Evolutionary conservation across 2,888 invertebrate genomes (phyloP), one percentile per base, ranked within the genome.

Genomic region (Aspidiotus destructor): DNA sequence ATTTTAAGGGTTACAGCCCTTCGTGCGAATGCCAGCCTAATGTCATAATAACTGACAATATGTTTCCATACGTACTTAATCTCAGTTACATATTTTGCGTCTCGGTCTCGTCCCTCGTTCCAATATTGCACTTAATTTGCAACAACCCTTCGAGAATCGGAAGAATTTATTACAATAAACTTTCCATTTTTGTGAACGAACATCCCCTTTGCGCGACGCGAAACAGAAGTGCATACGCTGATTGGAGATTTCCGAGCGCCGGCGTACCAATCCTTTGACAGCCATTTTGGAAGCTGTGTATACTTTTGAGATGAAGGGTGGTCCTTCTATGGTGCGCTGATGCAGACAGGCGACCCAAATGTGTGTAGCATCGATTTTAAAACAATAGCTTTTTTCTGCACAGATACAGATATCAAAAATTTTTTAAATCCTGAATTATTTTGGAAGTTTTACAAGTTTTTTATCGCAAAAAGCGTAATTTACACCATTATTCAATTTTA

Each of bases 41-140:
- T 62, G 52, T 41, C 53, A 40, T 62, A 62, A 62, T 62, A 62
- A 62, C 62, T 62, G 62, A 62, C 62, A 62, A 62, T 62, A 62
- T 62, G 62, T 62, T 62, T 62, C 62, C 62, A 62, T 40, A 53
- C 62, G 62, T 53, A 62, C 62, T 62, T 62, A 62, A 62, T 62
- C 62, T 62, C 48, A 52, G 53, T 62, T 62, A 62, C 62, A 62
- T 62, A 62, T 62, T 62, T 62, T 53, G 62, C 52, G 1, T n/a
- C 54, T n/a, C 5, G 28, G 28, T 5, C 62, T 53, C 62, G 28
- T 41, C 7, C 28, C 62, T 40, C 40, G 13, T 40, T 17, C 15
- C 9, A 17, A 15, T 40, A 8, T 44, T 16, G 16, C 48, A 44
- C 17, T 62, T 48, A 48, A 48, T 48, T 48, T 6, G 48, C n/a